Conservation (phyloP, 2,888 invertebrate species). For the Nemapogon koenigi region DNA sequence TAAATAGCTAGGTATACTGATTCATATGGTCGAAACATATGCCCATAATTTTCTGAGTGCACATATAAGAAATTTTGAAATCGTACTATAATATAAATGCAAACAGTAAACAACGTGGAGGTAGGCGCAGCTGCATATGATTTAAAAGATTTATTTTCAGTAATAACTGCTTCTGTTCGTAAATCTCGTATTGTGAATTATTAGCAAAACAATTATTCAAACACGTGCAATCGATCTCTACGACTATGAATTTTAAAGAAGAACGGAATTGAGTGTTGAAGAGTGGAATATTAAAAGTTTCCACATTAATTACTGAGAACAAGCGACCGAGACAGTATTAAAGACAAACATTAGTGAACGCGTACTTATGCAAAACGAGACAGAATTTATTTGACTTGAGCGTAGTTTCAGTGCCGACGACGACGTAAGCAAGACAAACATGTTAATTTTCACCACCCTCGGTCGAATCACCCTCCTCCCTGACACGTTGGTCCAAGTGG, state of each 20-base stretch:
- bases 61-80: too few relatives aligned
- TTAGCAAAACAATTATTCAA: too few relatives aligned
- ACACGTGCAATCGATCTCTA: not conserved
- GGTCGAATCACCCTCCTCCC: conserved; percentile 15
- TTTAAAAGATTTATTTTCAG: too few relatives aligned
- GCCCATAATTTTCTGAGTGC: too few relatives aligned
- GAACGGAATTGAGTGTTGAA: not conserved
- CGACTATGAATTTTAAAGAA: not conserved
- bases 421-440: conserved; percentile 63
- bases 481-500: not conserved
- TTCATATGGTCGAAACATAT: too few relatives aligned
- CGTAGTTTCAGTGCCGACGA: conserved; percentile 55
- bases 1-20: too few relatives aligned
- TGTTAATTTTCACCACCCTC: conserved; percentile 49
- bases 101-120: too few relatives aligned
- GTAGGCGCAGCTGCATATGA: too few relatives aligned
- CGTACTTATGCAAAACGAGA: conserved; percentile 54
- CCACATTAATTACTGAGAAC: conserved; percentile 15
- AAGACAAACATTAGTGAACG: conserved; percentile 44
- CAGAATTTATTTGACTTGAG: conserved; percentile 60
- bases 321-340: conserved; percentile 27
- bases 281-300: not conserved
- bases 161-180: too few relatives aligned
- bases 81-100: too few relatives aligned
- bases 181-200: not conserved